Conservation (phyloP, 2,888 invertebrate genomes). For the Andricus quercusramuli region DNA sequence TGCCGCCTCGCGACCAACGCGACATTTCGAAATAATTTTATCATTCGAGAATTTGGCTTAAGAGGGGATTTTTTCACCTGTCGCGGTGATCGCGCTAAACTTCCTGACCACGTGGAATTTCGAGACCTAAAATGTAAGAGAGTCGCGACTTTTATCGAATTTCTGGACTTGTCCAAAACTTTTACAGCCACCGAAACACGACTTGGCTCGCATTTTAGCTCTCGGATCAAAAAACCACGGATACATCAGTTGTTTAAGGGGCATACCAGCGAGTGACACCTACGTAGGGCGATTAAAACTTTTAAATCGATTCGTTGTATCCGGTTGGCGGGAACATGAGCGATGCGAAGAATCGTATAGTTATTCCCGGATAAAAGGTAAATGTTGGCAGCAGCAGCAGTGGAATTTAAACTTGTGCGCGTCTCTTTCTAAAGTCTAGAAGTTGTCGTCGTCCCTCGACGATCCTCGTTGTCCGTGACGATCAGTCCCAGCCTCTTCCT, state of each 20-base stretch:
- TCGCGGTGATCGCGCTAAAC: neutral
- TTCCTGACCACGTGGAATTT: neutral
- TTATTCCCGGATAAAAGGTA: conserved; percentile 66
- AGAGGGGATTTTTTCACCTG: neutral
- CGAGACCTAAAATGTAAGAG: neutral
- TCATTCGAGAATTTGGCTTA: neutral
- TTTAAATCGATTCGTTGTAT: conserved; percentile 77
- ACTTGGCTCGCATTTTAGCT: neutral
- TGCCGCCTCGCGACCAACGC: neutral
- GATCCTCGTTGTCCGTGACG: conserved; percentile 5
- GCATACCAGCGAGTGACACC: conserved; percentile 13
- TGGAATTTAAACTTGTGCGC: conserved; percentile 77
- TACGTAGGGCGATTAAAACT: conserved; percentile 48
- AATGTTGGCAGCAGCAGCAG: conserved; percentile 69
- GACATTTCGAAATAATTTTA: neutral
- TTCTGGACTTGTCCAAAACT: neutral
- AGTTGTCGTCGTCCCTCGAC: neutral
- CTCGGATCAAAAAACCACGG: neutral
- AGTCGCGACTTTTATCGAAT: neutral
- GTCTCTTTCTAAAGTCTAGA: conserved; percentile 50
- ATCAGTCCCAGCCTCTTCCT: conserved; percentile 5
- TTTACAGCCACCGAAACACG: conserved; percentile 21
- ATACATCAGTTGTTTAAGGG: neutral
- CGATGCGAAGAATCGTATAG: conserved; percentile 55
- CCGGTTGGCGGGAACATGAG: conserved; percentile 74